Percentiles rank a stretch among this genome's conserved stretches.
Evolutionary conservation across 2,797 vertebrate species (phyloP).

Genomic region (Channallabes apus): DNA sequence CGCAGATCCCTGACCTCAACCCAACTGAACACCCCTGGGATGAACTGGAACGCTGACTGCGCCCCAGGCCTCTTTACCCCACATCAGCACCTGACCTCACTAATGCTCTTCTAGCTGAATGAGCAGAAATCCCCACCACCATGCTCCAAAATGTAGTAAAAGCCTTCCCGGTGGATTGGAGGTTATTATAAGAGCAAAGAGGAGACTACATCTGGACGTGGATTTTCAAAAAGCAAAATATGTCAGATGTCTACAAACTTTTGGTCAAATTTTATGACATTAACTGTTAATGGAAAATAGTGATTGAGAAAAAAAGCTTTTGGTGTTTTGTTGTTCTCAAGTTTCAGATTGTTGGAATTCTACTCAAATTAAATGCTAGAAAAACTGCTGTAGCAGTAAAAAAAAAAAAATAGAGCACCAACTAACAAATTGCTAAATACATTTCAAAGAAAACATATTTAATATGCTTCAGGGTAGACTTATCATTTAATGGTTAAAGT

Average conservation of each 20-base stretch:
- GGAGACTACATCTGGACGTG: background rate
- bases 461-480: background rate
- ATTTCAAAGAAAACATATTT: constrained; percentile 1
- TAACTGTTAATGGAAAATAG: background rate
- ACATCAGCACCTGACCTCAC: background rate
- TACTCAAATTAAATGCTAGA: background rate
- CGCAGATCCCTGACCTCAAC: background rate
- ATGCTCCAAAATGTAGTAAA: background rate
- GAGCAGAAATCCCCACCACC: background rate
- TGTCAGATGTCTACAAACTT: background rate
- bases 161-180: background rate
- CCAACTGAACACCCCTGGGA: background rate
- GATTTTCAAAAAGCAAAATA: background rate
- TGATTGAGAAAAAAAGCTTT: background rate
- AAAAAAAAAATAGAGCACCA: background rate
- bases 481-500: background rate
- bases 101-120: background rate
- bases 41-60: background rate
- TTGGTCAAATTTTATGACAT: background rate
- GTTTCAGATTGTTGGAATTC: background rate
- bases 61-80: background rate
- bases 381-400: background rate
- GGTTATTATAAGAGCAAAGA: background rate
- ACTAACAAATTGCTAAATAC: background rate
- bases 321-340: background rate